Evolutionary conservation across 2,113 vertebrate species (phyloP), one percentile per base, ranked within the genome.

Genomic region (Varanus salvator): DNA sequence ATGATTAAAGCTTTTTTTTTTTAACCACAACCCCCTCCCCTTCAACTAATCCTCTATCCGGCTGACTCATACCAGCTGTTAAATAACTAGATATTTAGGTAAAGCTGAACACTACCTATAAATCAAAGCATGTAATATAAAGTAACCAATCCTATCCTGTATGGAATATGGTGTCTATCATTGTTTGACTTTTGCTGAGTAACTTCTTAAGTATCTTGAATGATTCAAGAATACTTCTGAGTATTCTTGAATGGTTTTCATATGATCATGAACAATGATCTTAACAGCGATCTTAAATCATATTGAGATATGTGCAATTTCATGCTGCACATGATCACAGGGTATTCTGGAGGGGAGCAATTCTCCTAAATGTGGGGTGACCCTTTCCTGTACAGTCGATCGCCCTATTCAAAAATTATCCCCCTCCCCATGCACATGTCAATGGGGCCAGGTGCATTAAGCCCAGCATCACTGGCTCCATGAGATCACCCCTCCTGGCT

Each of bases 41-140:
- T 90, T 91, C 6, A 7, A 23, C 74, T 96, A 96, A 97, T 96
- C 93, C 91, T 94, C 78, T 96, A 93, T 96, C 90, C 72, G 91
- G 90, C 91, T 96, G 96, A 97, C 94, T 97, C 96, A 96, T 95
- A 95, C 96, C 96, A 97, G 95, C 97, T 97, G 95, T 96, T 96
- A 96, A 97, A 97, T 96, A 97, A 95, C 93, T 93, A 95, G 94
- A 96, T 96, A 96, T 95, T 96, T 96, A 95, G 93, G 91, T 96
- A 94, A 96, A 96, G 93, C 91, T 87, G 87, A 96, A 95, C 89
- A 5, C 19, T 96, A 95, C 93, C 91, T 96, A 95, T 95, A 95
- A 94, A 96, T 97, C 95, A 96, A 95, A 94, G 93, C 44, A 48
- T 93, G 38, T 93, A 90, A 92, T 95, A 96, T 91, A 96, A 96